Conservation (phyloP, 1,140 invertebrate species). For the Drosophila pseudoananassae region DNA sequence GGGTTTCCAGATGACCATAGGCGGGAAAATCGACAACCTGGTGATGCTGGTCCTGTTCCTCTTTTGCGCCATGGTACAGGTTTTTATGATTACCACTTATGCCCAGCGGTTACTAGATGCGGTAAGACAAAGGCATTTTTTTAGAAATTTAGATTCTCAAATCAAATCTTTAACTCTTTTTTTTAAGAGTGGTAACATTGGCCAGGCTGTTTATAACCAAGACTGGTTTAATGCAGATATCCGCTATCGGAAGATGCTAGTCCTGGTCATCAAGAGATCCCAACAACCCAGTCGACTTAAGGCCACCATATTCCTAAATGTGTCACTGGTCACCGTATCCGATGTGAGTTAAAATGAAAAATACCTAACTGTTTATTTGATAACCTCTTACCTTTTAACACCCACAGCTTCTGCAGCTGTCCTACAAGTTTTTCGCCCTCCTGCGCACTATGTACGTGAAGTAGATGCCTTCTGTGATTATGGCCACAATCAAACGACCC, state of each 20-base stretch:
- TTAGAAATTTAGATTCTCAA: no score
- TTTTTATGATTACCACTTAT: conserved; percentile 65
- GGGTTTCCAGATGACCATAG: conserved; percentile 75
- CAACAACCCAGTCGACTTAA: conserved; percentile 56
- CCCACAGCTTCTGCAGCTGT: conserved; percentile 58
- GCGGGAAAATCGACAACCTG: conserved; percentile 56
- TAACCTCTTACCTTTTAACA: not conserved
- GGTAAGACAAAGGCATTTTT: conserved; percentile 26
- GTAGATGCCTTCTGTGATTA: conserved; percentile 21
- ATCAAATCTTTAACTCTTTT: not conserved
- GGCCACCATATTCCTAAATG: conserved; percentile 57
- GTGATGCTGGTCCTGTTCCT: conserved; percentile 69
- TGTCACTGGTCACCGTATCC: conserved; percentile 58
- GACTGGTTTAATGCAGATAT: conserved; percentile 54
- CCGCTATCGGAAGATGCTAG: conserved; percentile 54
- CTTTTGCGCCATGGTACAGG: conserved; percentile 67
- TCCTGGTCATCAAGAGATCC: conserved; percentile 52
- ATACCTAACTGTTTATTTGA: not conserved
- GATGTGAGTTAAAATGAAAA: conserved; percentile 43
- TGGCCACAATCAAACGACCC: conserved; percentile 13
- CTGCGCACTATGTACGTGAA: conserved; percentile 67
- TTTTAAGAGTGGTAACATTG: conserved; percentile 55
- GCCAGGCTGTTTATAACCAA: conserved; percentile 58
- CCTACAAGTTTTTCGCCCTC: conserved; percentile 69
- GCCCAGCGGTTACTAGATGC: conserved; percentile 61